These are phyloP conservation scores for Biston betularia DNA, from an alignment of 2,888 invertebrate species.

Conservation along the genomic window DNA sequence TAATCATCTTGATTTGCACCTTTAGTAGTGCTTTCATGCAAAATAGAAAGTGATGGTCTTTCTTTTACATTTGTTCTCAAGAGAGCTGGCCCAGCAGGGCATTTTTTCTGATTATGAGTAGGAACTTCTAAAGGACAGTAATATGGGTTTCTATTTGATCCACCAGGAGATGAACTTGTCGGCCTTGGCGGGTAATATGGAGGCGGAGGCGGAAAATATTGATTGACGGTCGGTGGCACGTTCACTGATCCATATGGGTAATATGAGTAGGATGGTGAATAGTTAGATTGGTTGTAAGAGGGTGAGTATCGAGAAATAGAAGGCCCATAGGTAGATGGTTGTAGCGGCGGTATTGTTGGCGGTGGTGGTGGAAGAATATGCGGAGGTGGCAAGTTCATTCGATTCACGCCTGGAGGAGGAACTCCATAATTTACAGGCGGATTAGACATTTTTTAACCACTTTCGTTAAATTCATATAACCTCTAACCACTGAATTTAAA, in stretches of 20 bases:
- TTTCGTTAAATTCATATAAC: background rate
- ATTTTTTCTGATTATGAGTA: slow-evolving; percentile 11
- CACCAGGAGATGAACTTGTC: slow-evolving; percentile 1
- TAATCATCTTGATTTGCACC: slow-evolving; percentile 1
- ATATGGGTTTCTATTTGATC: background rate
- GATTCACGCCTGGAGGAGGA: slow-evolving; percentile 65
- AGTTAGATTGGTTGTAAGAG: slow-evolving; percentile 20
- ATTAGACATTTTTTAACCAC: slow-evolving; percentile 61
- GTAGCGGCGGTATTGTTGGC: background rate
- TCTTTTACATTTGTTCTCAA: slow-evolving; percentile 18
- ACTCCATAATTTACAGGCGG: slow-evolving; percentile 68
- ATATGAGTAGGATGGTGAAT: slow-evolving; percentile 48
- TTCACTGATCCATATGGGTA: slow-evolving; percentile 53
- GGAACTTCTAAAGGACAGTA: slow-evolving; percentile 1
- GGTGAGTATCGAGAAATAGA: slow-evolving; percentile 29
- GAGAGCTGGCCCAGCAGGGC: background rate
- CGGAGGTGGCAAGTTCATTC: slow-evolving; percentile 59
- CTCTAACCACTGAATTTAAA: background rate
- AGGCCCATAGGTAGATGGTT: slow-evolving; percentile 31
- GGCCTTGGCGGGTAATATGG: slow-evolving; percentile 24
- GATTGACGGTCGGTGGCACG: slow-evolving; percentile 39
- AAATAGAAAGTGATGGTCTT: slow-evolving; percentile 18
- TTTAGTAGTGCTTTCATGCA: slow-evolving; percentile 9
- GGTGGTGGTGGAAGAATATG: slow-evolving; percentile 29
- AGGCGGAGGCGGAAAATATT: slow-evolving; percentile 33